Evolutionary conservation across 92 coral and sea anemone genomes (phyloP), one percentile per base, ranked within the genome.

Genomic region (Heteractis magnifica): DNA sequence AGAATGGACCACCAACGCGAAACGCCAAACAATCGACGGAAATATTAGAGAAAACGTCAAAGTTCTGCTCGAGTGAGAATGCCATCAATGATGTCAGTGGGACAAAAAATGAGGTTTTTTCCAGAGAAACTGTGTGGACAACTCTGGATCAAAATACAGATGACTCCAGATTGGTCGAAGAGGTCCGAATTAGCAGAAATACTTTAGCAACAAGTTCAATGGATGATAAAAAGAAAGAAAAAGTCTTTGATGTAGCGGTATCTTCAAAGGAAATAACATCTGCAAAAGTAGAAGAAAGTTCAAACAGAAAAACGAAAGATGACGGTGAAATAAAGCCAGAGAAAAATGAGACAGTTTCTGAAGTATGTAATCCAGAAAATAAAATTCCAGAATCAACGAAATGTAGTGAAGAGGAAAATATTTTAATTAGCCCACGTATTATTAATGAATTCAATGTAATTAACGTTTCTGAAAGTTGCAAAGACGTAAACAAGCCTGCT

Each of bases 391-490:
- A 80, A 11, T 14, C 23, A 20, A 68, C 10, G 49, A 68, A 18
- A 65, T 41, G 26, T 53, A 65, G 56, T 51, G 53, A 65, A 23
- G 83, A 21, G 75, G 75, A 80, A 80, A 80, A 15, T 80, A 68
- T 68, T 68, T 68, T 16, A 7, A 68, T 41, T 8, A 26, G 15
- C 49, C 73, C 49, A 68, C 8, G 20, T 6, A 68, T 13, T 12
- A 68, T 68, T 20, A n/a, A 51, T 77, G 50, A 20, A 52, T 51
- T 55, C 49, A 20, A 65, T 8, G 51, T 10, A 48, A 41, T 51
- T 13, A 41, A 18, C 9, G 51, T n/a, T 60, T 34, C 55, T 21
- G 23, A 16, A 64, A 18, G 83, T 5, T 16, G 19, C 8, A 72
- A 78, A 53, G 10, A 64, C 6, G 48, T 52, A n/a, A 76, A 76